A percentile compares a stretch with the other conserved stretches of the same genome.
phyloP scores from a whole-genome alignment of 1,140 invertebrate species.

The Panagrolaimus sp. region DNA sequence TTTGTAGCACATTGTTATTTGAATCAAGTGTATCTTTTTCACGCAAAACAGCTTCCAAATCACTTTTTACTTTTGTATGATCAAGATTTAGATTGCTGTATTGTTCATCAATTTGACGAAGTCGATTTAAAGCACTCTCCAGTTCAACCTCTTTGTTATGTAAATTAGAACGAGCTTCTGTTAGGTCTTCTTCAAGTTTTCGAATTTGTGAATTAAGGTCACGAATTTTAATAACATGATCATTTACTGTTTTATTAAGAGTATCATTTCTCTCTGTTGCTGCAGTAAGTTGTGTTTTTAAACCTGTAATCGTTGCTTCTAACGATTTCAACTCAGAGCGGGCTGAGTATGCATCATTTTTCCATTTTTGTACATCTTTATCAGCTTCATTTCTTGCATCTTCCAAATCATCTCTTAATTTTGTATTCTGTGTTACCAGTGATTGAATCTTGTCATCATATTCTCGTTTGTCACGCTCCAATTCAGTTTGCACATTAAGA shows the following conservation, averaged over 20 bases:
- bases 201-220: slow-evolving; percentile 50
- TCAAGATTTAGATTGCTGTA: slow-evolving; percentile 38
- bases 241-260: slow-evolving; percentile 56
- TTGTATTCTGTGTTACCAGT: slow-evolving; percentile 46
- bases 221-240: slow-evolving; percentile 52
- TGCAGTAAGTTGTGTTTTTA: slow-evolving; percentile 52
- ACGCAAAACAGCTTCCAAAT: slow-evolving; percentile 44
- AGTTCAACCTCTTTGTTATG: slow-evolving; percentile 47
- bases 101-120: slow-evolving; percentile 49
- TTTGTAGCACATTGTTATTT: slow-evolving; percentile 38
- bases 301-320: slow-evolving; percentile 43
- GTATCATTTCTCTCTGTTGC: slow-evolving; percentile 46
- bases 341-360: slow-evolving; percentile 50
- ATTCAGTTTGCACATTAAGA: slow-evolving; percentile 51
- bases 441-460: slow-evolving; percentile 50
- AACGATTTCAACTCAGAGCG: slow-evolving; percentile 55
- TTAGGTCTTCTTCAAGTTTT: slow-evolving; percentile 53
- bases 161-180: slow-evolving; percentile 33
- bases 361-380: slow-evolving; percentile 58
- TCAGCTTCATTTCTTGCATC: slow-evolving; percentile 50
- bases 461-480: slow-evolving; percentile 46
- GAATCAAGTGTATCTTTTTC: slow-evolving; percentile 46
- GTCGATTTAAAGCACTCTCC: slow-evolving; percentile 48
- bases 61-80: slow-evolving; percentile 34
- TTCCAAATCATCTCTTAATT: slow-evolving; percentile 53